Evolutionary conservation across 2,888 invertebrate genomes (phyloP).

Genomic region (Lobophora halterata): DNA sequence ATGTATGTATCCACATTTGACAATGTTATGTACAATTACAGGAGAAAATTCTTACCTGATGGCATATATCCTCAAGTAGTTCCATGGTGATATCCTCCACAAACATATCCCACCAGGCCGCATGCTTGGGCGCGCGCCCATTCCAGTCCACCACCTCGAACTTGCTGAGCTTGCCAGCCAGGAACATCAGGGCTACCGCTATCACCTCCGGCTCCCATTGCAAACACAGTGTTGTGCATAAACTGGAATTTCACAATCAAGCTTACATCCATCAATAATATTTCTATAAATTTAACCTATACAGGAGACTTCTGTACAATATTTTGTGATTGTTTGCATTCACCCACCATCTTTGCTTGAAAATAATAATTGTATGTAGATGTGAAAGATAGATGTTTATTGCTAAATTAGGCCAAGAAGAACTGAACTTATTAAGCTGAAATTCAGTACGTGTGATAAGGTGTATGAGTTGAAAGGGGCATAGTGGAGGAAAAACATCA

Average conservation of each 20-base stretch:
- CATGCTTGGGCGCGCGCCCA: constrained; percentile 87
- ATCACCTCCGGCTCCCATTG: constrained; percentile 99
- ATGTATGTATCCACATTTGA: too few species aligned
- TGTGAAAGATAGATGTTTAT: too few species aligned
- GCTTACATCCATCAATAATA: too few species aligned
- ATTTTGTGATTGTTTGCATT: too few species aligned
- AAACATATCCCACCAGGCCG: constrained; percentile 99
- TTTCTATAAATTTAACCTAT: not conserved
- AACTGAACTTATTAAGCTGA: too few species aligned
- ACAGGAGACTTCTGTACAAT: not conserved
- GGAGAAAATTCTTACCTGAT: constrained; percentile 83
- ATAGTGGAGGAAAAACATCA: too few species aligned
- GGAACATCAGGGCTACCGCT: constrained; percentile 97
- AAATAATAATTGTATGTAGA: too few species aligned
- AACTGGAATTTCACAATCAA: constrained; percentile 59
- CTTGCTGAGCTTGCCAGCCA: constrained; percentile 97
- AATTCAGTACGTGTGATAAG: too few species aligned
- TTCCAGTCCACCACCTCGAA: constrained; percentile 97
- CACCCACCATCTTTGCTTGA: too few species aligned
- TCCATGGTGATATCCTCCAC: constrained; percentile 97
- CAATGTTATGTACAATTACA: too few species aligned
- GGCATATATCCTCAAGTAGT: constrained; percentile 97
- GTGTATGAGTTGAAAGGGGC: too few species aligned
- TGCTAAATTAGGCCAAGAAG: too few species aligned
- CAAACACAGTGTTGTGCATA: constrained; percentile 96